Conservation (phyloP, 1,140 invertebrate species). For the Hycleus cichorii region DNA sequence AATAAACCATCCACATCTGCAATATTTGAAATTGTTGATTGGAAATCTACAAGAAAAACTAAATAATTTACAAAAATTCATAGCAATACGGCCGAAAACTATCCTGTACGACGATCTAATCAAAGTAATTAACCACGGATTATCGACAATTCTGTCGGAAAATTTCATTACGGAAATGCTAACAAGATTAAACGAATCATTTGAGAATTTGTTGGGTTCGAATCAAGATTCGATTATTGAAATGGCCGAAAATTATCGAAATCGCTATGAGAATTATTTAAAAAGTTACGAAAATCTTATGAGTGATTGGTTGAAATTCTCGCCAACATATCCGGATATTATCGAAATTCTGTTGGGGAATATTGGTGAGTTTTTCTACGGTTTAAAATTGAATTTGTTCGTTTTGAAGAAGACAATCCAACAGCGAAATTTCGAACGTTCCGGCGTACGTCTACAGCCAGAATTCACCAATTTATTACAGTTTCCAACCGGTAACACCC, state of each 20-base stretch:
- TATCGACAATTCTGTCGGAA: slow-evolving; percentile 25
- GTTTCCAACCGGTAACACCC: background rate
- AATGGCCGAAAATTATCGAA: background rate
- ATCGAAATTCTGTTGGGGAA: slow-evolving; percentile 53
- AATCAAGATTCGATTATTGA: background rate
- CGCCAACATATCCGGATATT: slow-evolving; percentile 59
- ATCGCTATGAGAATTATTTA: slow-evolving; percentile 18
- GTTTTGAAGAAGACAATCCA: slow-evolving; percentile 39
- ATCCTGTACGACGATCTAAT: slow-evolving; percentile 46
- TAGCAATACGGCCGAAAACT: slow-evolving; percentile 51
- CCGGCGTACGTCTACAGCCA: slow-evolving; percentile 19
- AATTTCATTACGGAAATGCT: background rate
- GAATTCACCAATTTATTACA: slow-evolving; percentile 25
- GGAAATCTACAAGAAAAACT: slow-evolving; percentile 35
- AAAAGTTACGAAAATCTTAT: slow-evolving; percentile 33
- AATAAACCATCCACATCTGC: slow-evolving; percentile 35
- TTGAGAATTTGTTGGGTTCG: background rate
- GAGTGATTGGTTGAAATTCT: slow-evolving; percentile 48
- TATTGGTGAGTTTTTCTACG: slow-evolving; percentile 53
- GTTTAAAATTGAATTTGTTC: slow-evolving; percentile 46
- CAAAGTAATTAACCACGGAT: slow-evolving; percentile 27
- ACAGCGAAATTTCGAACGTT: slow-evolving; percentile 15
- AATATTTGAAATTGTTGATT: slow-evolving; percentile 36
- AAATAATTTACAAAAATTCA: slow-evolving; percentile 38
- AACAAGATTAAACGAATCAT: background rate